Evolutionary conservation across 1,140 invertebrate species (phyloP).

Genomic region (Drosophila equinoxialis): DNA sequence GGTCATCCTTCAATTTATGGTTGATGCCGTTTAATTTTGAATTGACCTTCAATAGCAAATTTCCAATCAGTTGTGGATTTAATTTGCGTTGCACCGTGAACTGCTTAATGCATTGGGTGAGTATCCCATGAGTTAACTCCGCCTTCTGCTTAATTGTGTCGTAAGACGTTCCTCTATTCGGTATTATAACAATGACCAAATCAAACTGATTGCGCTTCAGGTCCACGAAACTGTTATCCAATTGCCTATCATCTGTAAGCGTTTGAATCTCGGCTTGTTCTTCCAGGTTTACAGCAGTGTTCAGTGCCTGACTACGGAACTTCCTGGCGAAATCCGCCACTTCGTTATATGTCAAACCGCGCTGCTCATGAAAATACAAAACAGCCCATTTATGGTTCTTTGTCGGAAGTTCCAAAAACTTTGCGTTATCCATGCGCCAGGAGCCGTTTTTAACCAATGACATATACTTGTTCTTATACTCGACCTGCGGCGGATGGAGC

Average conservation of each 20-base stretch:
- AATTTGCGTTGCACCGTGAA: constrained; percentile 83
- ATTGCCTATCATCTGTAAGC: constrained; percentile 37
- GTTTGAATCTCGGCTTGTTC: constrained; percentile 30
- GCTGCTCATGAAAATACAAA: constrained; percentile 24
- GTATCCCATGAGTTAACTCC: constrained; percentile 89
- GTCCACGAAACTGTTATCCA: constrained; percentile 48
- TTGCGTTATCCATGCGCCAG: constrained; percentile 53
- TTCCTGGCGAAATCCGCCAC: constrained; percentile 26
- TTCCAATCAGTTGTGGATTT: constrained; percentile 84
- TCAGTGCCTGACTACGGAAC: constrained; percentile 6
- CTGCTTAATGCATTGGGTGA: constrained; percentile 92
- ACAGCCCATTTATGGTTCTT: constrained; percentile 70
- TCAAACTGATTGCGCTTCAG: constrained; percentile 42
- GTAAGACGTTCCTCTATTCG: constrained; percentile 84
- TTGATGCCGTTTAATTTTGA: constrained; percentile 94
- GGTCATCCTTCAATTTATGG: constrained; percentile 85
- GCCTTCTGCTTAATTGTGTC: constrained; percentile 89
- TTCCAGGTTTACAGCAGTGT: constrained; percentile 33
- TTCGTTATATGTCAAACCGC: constrained; percentile 23
- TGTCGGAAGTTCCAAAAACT: constrained; percentile 39
- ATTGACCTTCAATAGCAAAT: constrained; percentile 92
- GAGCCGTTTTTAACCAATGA: constrained; percentile 42
- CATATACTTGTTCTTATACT: constrained; percentile 77
- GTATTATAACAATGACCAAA: constrained; percentile 84
- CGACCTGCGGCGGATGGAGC: constrained; percentile 84